Conservation (phyloP, 2,888 invertebrate species). For the Eupithecia abbreviata region DNA sequence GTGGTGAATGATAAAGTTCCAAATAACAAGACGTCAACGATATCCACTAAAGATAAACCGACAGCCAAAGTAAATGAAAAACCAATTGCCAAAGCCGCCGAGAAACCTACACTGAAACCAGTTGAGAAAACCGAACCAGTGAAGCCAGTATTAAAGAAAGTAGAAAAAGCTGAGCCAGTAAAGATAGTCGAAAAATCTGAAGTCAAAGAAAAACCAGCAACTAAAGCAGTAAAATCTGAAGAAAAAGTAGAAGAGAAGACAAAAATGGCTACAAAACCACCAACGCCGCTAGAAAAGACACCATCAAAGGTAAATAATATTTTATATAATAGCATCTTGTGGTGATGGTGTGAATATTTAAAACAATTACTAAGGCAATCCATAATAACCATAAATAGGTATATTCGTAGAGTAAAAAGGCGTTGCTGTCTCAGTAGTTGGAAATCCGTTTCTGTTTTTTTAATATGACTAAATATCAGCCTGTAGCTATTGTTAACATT, state of each 20-base stretch:
- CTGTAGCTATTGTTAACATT: too few species aligned
- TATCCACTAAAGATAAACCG: constrained; percentile 51
- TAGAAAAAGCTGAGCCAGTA: constrained; percentile 32
- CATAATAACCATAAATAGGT: not conserved
- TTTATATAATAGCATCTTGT: too few species aligned
- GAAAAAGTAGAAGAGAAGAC: constrained; percentile 64
- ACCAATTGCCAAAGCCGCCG: constrained; percentile 44
- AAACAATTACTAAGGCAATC: not conserved
- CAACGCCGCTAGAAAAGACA: constrained; percentile 68
- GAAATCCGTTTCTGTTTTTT: too few species aligned
- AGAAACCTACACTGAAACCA: constrained; percentile 47
- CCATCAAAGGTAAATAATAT: constrained; percentile 67
- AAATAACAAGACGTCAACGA: constrained; percentile 46
- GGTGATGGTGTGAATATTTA: not conserved
- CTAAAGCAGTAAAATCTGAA: constrained; percentile 53
- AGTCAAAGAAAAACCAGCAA: constrained; percentile 46
- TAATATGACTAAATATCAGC: too few species aligned
- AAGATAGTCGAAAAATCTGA: constrained; percentile 43
- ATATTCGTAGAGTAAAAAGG: too few species aligned
- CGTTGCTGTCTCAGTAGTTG: too few species aligned
- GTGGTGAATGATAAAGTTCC: constrained; percentile 52
- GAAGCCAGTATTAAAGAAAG: constrained; percentile 41
- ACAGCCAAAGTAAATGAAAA: constrained; percentile 54
- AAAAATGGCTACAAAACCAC: constrained; percentile 79
- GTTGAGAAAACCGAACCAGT: constrained; percentile 47